phyloP scores from a whole-genome alignment of 1,140 invertebrate genomes.

The Drosophila pandora region DNA sequence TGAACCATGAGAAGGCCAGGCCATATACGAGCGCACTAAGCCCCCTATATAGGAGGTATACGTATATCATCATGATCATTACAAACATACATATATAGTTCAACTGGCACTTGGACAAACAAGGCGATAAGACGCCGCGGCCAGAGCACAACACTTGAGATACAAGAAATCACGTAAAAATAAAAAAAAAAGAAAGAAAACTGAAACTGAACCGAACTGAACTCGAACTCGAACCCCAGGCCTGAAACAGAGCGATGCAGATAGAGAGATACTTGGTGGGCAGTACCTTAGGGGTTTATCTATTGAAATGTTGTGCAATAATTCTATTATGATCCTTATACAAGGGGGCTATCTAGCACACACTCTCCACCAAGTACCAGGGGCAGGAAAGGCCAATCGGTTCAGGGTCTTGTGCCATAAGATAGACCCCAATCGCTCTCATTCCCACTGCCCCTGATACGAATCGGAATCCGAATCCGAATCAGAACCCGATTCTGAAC shows the following conservation, averaged over 20 bases:
- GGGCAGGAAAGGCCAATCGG: slow-evolving; percentile 22
- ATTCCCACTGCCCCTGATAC: slow-evolving; percentile 27
- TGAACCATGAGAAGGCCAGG: slow-evolving; percentile 54
- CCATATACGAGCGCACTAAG: slow-evolving; percentile 48
- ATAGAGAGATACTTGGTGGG: slow-evolving; percentile 30
- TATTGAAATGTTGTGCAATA: slow-evolving; percentile 65
- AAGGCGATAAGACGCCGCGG: slow-evolving; percentile 64
- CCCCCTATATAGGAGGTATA: slow-evolving; percentile 42
- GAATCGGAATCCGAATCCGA: background rate
- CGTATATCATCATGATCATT: slow-evolving; percentile 33
- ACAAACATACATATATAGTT: slow-evolving; percentile 51
- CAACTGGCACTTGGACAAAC: slow-evolving; percentile 65
- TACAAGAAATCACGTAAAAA: slow-evolving; percentile 68
- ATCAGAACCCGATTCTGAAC: slow-evolving; percentile 2
- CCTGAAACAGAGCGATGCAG: slow-evolving; percentile 26
- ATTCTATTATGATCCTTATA: background rate
- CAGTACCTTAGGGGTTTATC: slow-evolving; percentile 47
- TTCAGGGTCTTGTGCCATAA: slow-evolving; percentile 47
- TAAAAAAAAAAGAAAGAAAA: slow-evolving; percentile 13
- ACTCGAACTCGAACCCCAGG: slow-evolving; percentile 15
- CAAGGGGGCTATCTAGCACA: no score
- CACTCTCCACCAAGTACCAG: slow-evolving; percentile 16
- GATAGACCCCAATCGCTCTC: slow-evolving; percentile 26
- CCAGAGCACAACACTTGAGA: slow-evolving; percentile 65
- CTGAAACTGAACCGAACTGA: slow-evolving; percentile 41